phyloP scores from a whole-genome alignment of 2,888 invertebrate genomes.

The Drosophila setosimentum region DNA sequence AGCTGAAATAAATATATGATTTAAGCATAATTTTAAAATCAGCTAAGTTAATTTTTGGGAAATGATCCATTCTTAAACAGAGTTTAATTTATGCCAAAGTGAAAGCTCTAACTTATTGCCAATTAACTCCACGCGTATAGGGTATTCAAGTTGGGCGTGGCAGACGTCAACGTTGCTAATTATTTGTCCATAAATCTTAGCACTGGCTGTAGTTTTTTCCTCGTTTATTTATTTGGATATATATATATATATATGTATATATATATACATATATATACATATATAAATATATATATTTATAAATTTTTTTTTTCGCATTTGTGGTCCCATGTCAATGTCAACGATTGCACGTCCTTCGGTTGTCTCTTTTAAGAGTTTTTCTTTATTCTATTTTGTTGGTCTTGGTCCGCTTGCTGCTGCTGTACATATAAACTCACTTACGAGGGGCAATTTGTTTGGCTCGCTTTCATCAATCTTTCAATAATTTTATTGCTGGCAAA shows the following conservation, averaged over 20 bases:
- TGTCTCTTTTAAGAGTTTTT: constrained; percentile 30
- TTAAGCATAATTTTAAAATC: neutral
- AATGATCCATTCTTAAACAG: neutral
- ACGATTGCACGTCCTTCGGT: constrained; percentile 40
- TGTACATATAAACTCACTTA: constrained; percentile 46
- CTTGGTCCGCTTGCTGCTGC: constrained; percentile 10
- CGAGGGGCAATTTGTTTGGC: constrained; percentile 38
- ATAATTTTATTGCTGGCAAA: constrained; percentile 63
- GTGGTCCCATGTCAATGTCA: constrained; percentile 65
- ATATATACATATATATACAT: neutral
- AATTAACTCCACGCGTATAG: constrained; percentile 5
- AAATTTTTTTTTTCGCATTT: constrained; percentile 25
- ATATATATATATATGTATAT: neutral
- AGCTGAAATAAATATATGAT: neutral
- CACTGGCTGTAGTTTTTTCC: constrained; percentile 35
- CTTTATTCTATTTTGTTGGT: neutral
- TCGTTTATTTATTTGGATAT: constrained; percentile 3
- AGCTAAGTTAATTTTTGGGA: neutral
- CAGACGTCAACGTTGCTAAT: constrained; percentile 54
- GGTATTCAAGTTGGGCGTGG: constrained; percentile 38
- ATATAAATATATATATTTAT: neutral
- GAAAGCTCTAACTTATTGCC: neutral
- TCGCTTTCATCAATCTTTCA: constrained; percentile 64
- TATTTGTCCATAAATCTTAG: constrained; percentile 69
- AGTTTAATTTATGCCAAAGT: neutral